A percentile compares a stretch with the other conserved stretches of the same genome.
Conservation (phyloP, 2,797 vertebrate species). For the Crocidura indochinensis region DNA sequence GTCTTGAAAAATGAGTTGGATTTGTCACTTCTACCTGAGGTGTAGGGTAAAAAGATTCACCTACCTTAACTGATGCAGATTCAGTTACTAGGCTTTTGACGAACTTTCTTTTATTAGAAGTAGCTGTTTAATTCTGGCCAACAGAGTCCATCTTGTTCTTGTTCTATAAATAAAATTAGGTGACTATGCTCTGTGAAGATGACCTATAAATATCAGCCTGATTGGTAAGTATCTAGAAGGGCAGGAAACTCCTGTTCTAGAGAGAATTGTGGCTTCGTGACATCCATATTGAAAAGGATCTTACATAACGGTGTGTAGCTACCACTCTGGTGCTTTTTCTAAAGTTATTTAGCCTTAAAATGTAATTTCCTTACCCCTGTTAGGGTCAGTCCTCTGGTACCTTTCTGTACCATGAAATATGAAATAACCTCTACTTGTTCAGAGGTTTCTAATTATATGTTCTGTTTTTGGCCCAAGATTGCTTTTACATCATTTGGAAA, state of each 20-base stretch:
- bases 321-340: conserved; percentile 46
- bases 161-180: conserved; percentile 62
- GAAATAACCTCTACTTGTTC: conserved; percentile 10
- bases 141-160: conserved; percentile 42
- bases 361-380: conserved; percentile 61
- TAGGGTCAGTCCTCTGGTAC: conserved; percentile 45
- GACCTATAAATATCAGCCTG: conserved; percentile 44
- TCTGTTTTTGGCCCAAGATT: conserved; percentile 43
- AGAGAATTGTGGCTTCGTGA: background rate
- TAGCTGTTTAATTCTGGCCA: conserved; percentile 27
- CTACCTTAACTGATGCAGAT: background rate
- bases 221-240: conserved; percentile 4
- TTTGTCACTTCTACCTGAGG: conserved; percentile 26
- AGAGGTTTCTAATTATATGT: background rate
- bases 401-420: conserved; percentile 19
- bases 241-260: conserved; percentile 34
- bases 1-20: background rate
- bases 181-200: background rate
- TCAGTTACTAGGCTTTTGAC: conserved; percentile 49
- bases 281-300: conserved; percentile 23
- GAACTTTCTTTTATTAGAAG: conserved; percentile 28
- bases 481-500: conserved; percentile 52
- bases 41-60: conserved; percentile 6
- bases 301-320: background rate
- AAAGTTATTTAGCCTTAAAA: conserved; percentile 43